Base-by-base conservation (phyloP, 2,888 invertebrate genomes). In the Pardosa pseudoannulata region DNA sequence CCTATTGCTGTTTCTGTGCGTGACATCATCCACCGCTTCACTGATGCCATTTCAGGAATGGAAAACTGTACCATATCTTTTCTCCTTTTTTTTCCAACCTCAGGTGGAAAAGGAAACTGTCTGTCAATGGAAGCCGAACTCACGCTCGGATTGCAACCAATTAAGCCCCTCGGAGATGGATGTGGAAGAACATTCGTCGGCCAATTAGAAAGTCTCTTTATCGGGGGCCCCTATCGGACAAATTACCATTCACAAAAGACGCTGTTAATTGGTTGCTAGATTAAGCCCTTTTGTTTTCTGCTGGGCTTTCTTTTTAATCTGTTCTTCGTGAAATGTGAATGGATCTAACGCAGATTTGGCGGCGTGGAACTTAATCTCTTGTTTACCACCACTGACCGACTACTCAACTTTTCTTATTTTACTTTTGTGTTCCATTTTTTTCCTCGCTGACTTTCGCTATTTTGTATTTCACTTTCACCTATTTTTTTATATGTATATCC, bases 121-220 rank as follows among this genome's bases (percentile, higher is more conserved):
- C 67, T 23, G 36, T 67, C 32, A 67, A 67, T 36, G 23, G 31
- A 65, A 19, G 7, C n/a, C 9, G 19, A 9, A 19, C 67, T 67
- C 32, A 31, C 36, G 67, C 32, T 19, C 31, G 36, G 19, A 19
- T 36, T 67, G 67, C 19, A 32, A 16, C 23, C 19, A 36, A 67
- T 36, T 32, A 19, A n/a, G n/a, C n/a, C n/a, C n/a, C 36, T 32
- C 32, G 67, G 32, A 32, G 67, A 67, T 27, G 67, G n/a, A 23
- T 56, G 3, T 56, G 19, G 23, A 16, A n/a, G n/a, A n/a, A n/a
- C n/a, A n/a, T n/a, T n/a, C 56, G 7, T 56, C 62, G 13, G 19
- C 67, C 72, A 79, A 79, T 79, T 79, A 79, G 72, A 62, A 72
- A 62, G 79, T 73, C 72, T 67, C 46, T 67, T 67, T 19, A 19